Evolutionary conservation across 1,140 invertebrate genomes (phyloP).

Genomic region (Pseudomyrmex concolor): DNA sequence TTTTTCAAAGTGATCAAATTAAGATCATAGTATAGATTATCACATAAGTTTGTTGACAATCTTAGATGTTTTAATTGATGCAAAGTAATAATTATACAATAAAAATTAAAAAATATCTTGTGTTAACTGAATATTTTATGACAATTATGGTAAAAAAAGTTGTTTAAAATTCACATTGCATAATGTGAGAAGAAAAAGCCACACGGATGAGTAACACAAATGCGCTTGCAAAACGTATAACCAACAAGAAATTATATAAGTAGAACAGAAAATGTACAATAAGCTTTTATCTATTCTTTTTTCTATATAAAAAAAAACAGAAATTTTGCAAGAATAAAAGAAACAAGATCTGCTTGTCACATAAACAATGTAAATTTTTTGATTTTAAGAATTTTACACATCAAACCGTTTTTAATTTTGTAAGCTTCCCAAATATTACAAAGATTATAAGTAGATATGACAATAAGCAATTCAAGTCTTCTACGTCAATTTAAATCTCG

Average conservation of each 20-base stretch:
- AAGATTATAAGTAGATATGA: too few relatives aligned
- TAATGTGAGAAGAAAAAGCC: not conserved
- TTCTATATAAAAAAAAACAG: too few relatives aligned
- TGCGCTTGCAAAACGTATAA: not conserved
- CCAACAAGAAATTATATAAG: not conserved
- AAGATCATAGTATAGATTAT: too few relatives aligned
- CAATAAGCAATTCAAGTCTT: too few relatives aligned
- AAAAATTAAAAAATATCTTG: not conserved
- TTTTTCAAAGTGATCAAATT: too few relatives aligned
- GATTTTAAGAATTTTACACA: too few relatives aligned
- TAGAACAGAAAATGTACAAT: not conserved
- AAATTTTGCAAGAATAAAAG: too few relatives aligned
- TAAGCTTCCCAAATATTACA: too few relatives aligned
- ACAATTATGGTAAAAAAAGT: not conserved
- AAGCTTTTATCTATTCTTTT: not conserved
- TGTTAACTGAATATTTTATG: slow-evolving; percentile 1
- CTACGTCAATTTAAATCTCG: not conserved
- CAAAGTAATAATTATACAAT: not conserved
- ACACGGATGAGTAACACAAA: slow-evolving; percentile 1
- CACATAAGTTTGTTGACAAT: too few relatives aligned
- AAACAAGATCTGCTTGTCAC: too few relatives aligned
- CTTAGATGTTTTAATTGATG: not conserved
- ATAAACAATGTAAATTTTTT: too few relatives aligned
- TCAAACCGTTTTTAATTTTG: too few relatives aligned
- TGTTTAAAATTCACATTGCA: not conserved